Conservation (phyloP, 1,140 invertebrate species). For the Leptonema lineaticorne region DNA sequence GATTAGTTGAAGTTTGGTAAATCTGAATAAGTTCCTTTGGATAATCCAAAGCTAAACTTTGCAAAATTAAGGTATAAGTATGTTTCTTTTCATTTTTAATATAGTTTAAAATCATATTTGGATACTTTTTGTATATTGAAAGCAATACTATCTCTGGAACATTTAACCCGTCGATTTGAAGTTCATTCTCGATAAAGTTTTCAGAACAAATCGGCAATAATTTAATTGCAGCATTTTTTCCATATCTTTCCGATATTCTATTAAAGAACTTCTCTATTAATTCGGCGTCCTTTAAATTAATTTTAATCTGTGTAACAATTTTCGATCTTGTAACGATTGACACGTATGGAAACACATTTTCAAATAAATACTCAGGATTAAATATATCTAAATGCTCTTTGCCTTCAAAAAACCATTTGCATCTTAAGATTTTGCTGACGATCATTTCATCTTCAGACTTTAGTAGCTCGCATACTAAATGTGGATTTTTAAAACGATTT, state of each 20-base stretch:
- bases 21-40: too few relatives aligned
- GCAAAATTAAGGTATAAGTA: too few relatives aligned
- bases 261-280: conserved; percentile 27
- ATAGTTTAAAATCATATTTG: conserved; percentile 23
- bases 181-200: conserved; percentile 19
- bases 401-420: conserved; percentile 33
- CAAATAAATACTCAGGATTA: conserved; percentile 33
- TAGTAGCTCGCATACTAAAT: conserved; percentile 22
- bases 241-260: conserved; percentile 5
- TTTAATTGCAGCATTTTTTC: conserved; percentile 24
- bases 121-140: conserved; percentile 29
- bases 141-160: conserved; percentile 12
- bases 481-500: conserved; percentile 10
- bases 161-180: neutral
- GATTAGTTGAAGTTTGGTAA: too few relatives aligned
- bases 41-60: too few relatives aligned
- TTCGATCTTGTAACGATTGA: conserved; percentile 19
- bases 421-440: conserved; percentile 12
- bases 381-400: conserved; percentile 11
- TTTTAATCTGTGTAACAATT: conserved; percentile 24
- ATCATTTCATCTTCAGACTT: conserved; percentile 32
- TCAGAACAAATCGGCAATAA: conserved; percentile 27
- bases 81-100: too few relatives aligned
- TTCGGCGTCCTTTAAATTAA: conserved; percentile 15
- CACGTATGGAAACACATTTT: conserved; percentile 28